Conservation (phyloP, 2,888 invertebrate genomes). For the Aleiodes leptofemur region DNA sequence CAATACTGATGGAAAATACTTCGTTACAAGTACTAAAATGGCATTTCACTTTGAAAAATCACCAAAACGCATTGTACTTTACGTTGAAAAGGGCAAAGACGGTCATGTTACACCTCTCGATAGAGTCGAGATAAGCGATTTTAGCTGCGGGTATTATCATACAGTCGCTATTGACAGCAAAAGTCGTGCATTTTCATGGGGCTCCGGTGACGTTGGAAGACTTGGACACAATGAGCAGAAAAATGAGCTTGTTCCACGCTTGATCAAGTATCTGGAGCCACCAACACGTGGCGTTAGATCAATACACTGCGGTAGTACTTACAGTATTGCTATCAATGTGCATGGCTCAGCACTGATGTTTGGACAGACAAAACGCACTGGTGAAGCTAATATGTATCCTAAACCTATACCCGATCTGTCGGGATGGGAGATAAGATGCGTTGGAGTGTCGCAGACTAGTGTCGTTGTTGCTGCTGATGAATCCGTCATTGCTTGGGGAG, state of each 20-base stretch:
- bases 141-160: constrained; percentile 94
- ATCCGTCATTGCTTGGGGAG: constrained; percentile 93
- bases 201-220: constrained; percentile 96
- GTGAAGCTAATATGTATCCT: constrained; percentile 98
- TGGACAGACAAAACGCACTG: constrained; percentile 94
- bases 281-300: constrained; percentile 89
- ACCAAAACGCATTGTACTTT: constrained; percentile 90
- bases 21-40: constrained; percentile 91
- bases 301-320: constrained; percentile 90
- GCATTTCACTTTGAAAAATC: constrained; percentile 90
- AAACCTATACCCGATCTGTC: constrained; percentile 95
- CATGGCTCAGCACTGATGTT: constrained; percentile 79
- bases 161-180: constrained; percentile 92
- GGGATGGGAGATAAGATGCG: constrained; percentile 92
- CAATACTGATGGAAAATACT: constrained; percentile 96
- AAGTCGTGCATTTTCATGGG: constrained; percentile 95
- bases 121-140: constrained; percentile 91
- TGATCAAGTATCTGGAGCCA: constrained; percentile 92
- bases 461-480: constrained; percentile 93
- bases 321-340: constrained; percentile 88
- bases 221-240: constrained; percentile 95
- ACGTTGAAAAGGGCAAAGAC: constrained; percentile 91
- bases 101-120: constrained; percentile 89
- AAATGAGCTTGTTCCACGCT: constrained; percentile 89
- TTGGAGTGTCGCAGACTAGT: constrained; percentile 90